These are phyloP conservation scores for Homarus americanus DNA, from an alignment of 1,140 invertebrate species.

Conservation along the genomic window DNA sequence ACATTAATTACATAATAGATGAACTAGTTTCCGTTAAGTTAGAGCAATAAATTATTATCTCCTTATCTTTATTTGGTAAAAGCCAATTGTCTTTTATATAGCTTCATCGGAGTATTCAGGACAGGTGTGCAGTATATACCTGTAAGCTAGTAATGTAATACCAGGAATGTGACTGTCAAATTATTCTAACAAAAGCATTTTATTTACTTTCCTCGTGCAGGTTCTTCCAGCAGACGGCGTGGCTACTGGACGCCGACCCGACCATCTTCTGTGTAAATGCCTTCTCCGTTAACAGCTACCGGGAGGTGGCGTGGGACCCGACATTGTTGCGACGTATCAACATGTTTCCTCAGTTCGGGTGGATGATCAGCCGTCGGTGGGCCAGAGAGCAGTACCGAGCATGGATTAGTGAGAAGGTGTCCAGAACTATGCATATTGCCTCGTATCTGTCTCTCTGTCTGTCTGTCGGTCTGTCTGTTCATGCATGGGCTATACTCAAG, in stretches of 20 bases:
- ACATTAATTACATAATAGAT: too few relatives aligned
- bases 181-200: too few relatives aligned
- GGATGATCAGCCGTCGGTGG: conserved; percentile 80
- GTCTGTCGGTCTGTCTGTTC: too few relatives aligned
- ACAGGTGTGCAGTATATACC: too few relatives aligned
- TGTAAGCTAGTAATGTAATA: too few relatives aligned
- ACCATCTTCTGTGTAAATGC: conserved; percentile 83
- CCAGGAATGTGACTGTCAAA: too few relatives aligned
- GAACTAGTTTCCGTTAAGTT: too few relatives aligned
- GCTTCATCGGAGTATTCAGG: too few relatives aligned
- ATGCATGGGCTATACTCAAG: too few relatives aligned
- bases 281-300: conserved; percentile 85
- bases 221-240: conserved; percentile 83
- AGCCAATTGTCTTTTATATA: too few relatives aligned
- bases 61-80: too few relatives aligned
- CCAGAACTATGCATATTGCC: background rate
- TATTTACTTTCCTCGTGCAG: conserved; percentile 70
- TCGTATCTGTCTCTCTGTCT: background rate
- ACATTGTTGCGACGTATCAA: conserved; percentile 82
- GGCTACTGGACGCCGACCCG: conserved; percentile 81
- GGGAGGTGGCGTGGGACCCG: conserved; percentile 82
- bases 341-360: conserved; percentile 85
- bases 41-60: too few relatives aligned
- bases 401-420: conserved; percentile 55
- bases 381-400: conserved; percentile 26